phyloP scores from a whole-genome alignment of 2,113 vertebrate genomes.

The Corythaixoides concolor region DNA sequence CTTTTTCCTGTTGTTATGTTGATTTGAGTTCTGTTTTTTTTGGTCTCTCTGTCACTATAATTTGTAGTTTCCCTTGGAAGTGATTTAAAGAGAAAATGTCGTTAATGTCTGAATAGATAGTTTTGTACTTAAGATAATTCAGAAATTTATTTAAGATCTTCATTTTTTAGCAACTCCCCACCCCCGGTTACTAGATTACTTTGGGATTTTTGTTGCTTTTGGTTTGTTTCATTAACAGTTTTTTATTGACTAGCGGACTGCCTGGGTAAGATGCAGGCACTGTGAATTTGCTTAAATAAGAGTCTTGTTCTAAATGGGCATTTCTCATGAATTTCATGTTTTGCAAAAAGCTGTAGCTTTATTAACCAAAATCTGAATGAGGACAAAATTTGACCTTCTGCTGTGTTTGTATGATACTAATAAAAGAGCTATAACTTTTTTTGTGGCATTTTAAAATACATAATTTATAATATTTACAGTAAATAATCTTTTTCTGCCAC shows the following conservation, averaged over 20 bases:
- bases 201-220: background rate
- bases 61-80: background rate
- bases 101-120: background rate
- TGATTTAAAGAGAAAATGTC: background rate
- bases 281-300: background rate
- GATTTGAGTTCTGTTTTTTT: background rate
- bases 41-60: background rate
- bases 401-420: background rate
- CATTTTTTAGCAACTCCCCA: background rate
- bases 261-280: background rate
- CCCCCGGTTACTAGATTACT: background rate
- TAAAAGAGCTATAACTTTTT: background rate
- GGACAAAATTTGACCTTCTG: background rate
- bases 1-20: background rate
- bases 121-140: background rate
- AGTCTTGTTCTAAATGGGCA: background rate
- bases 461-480: background rate
- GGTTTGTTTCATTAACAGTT: background rate
- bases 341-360: background rate
- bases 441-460: background rate
- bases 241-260: background rate
- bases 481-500: background rate
- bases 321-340: background rate
- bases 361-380: background rate
- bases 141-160: background rate